A percentile compares a stretch with the other conserved stretches of the same genome.
Conservation (phyloP, 2,797 vertebrate species). For the Psittacula echo region DNA sequence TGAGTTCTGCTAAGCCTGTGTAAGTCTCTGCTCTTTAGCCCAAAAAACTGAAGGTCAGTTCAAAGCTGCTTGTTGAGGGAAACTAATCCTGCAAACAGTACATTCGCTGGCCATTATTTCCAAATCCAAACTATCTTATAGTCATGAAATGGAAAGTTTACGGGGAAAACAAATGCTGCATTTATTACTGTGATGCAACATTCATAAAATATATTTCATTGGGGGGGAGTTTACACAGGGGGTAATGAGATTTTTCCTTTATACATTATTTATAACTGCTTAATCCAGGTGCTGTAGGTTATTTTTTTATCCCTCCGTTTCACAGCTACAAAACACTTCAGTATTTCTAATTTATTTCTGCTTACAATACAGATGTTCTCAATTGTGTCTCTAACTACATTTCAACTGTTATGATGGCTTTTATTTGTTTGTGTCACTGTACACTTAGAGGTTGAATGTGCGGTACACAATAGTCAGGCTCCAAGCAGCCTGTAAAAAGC, state of each 20-base stretch:
- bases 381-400: slow-evolving; percentile 82
- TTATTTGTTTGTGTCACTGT: slow-evolving; percentile 82
- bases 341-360: slow-evolving; percentile 86
- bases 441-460: slow-evolving; percentile 72
- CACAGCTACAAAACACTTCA: slow-evolving; percentile 80
- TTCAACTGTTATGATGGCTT: slow-evolving; percentile 77
- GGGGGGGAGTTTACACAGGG: slow-evolving; percentile 81
- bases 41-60: slow-evolving; percentile 75
- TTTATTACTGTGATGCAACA: slow-evolving; percentile 83
- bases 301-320: slow-evolving; percentile 81
- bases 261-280: slow-evolving; percentile 83
- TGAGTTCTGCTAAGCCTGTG: slow-evolving; percentile 33
- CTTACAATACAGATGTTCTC: slow-evolving; percentile 86
- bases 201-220: slow-evolving; percentile 85
- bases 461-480: slow-evolving; percentile 63
- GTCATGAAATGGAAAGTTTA: slow-evolving; percentile 81
- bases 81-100: slow-evolving; percentile 68
- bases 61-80: slow-evolving; percentile 63
- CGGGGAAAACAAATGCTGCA: slow-evolving; percentile 81
- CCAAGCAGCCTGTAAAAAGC: slow-evolving; percentile 69
- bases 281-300: slow-evolving; percentile 83
- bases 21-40: slow-evolving; percentile 39
- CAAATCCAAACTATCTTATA: slow-evolving; percentile 77
- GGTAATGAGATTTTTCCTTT: slow-evolving; percentile 85
- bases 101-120: slow-evolving; percentile 64